A percentile compares a stretch with the other conserved stretches of the same genome.
phyloP scores from a whole-genome alignment of 2,113 vertebrate species.

The Hipposideros armiger region DNA sequence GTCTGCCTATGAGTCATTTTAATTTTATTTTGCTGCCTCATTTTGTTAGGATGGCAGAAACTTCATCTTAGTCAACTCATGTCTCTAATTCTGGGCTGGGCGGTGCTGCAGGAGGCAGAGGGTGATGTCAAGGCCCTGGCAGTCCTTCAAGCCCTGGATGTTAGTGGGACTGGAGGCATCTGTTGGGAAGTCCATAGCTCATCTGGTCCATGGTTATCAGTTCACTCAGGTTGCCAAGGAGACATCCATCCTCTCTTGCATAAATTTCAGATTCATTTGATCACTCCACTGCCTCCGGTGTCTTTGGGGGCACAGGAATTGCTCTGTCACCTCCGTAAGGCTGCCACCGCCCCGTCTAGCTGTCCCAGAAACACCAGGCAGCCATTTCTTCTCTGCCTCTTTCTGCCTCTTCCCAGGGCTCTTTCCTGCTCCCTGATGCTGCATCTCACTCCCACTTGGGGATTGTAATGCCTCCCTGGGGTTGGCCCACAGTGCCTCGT shows the following conservation, averaged over 20 bases:
- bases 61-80: neutral
- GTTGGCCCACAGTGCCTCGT: neutral
- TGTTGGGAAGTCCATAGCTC: neutral
- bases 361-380: neutral
- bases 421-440: neutral
- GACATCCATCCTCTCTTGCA: neutral
- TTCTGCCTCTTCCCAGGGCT: neutral
- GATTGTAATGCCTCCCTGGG: neutral
- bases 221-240: slow-evolving; percentile 23
- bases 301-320: neutral
- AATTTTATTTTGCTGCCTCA: slow-evolving; percentile 33
- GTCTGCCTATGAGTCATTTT: slow-evolving; percentile 5
- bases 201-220: neutral
- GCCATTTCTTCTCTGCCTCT: neutral
- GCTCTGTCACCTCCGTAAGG: neutral
- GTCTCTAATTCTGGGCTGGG: neutral
- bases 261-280: neutral
- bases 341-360: too few relatives aligned
- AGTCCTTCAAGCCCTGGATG: neutral
- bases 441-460: neutral
- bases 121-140: neutral
- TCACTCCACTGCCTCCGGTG: neutral
- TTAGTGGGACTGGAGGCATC: neutral
- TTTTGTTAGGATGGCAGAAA: neutral
- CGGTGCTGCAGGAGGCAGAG: neutral